These are phyloP conservation scores for Pristis pectinata DNA, from an alignment of 2,797 vertebrate species.

Conservation along the genomic window DNA sequence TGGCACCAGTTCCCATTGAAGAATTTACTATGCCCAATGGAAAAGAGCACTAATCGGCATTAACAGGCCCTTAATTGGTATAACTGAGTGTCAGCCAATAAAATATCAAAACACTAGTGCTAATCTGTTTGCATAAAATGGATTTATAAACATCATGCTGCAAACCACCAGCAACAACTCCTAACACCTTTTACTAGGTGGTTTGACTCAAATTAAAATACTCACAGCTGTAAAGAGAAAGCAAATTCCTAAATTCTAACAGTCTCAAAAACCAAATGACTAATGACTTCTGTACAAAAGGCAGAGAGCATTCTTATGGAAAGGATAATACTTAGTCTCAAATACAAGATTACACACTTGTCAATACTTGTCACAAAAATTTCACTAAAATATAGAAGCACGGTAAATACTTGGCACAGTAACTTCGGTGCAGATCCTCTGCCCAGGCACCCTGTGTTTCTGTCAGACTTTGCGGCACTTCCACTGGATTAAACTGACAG, in stretches of 20 bases:
- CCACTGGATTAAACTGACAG: too few species aligned
- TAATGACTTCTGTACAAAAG: neutral
- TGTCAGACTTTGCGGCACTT: too few species aligned
- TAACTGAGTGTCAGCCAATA: neutral
- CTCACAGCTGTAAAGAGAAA: neutral
- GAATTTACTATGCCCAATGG: neutral
- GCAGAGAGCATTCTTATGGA: neutral
- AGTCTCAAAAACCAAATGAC: neutral
- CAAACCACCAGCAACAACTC: neutral
- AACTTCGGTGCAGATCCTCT: too few species aligned
- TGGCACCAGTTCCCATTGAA: neutral
- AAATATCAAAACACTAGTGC: neutral
- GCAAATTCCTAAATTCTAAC: neutral
- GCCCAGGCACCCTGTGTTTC: too few species aligned
- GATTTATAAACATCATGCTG: neutral
- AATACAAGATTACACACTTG: neutral
- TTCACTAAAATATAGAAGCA: neutral
- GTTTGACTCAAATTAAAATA: neutral
- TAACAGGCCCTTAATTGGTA: neutral
- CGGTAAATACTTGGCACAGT: neutral
- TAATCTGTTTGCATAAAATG: neutral
- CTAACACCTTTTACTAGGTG: neutral
- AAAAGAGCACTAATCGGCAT: neutral
- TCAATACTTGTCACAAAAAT: neutral
- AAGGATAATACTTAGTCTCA: neutral